Conservation (phyloP, 2,888 invertebrate genomes). For the Prenolepis imparis region DNA sequence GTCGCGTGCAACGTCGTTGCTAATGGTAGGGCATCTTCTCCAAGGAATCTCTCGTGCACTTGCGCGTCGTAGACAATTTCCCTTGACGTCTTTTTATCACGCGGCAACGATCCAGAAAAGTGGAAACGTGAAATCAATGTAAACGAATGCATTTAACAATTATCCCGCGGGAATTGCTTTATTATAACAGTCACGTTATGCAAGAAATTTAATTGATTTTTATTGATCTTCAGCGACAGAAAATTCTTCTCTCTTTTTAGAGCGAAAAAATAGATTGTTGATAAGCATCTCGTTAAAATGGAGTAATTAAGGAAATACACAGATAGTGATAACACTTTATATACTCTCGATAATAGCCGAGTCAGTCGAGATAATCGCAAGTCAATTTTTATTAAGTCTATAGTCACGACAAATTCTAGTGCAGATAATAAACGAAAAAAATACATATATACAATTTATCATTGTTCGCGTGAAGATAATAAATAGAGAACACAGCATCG, state of each 20-base stretch:
- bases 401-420: neutral
- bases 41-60: slow-evolving; percentile 30
- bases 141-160: slow-evolving; percentile 23
- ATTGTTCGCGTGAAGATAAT: slow-evolving; percentile 6
- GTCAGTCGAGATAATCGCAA: slow-evolving; percentile 7
- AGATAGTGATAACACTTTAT: neutral
- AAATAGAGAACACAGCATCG: neutral
- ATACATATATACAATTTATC: neutral
- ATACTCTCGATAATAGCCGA: slow-evolving; percentile 4
- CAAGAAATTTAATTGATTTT: neutral
- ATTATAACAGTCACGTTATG: neutral
- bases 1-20: slow-evolving; percentile 49
- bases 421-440: slow-evolving; percentile 5
- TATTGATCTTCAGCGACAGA: neutral
- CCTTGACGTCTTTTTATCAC: slow-evolving; percentile 21
- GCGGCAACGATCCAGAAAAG: slow-evolving; percentile 9
- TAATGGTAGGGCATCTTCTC: slow-evolving; percentile 35
- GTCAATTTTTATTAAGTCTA: neutral
- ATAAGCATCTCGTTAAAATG: neutral
- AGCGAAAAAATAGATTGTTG: neutral
- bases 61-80: slow-evolving; percentile 24
- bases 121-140: neutral
- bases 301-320: neutral
- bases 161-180: neutral
- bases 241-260: neutral